A percentile compares a stretch with the other conserved stretches of the same genome.
phyloP scores from a whole-genome alignment of 2,888 invertebrate genomes.

The Brachynemurus nebulosus region DNA sequence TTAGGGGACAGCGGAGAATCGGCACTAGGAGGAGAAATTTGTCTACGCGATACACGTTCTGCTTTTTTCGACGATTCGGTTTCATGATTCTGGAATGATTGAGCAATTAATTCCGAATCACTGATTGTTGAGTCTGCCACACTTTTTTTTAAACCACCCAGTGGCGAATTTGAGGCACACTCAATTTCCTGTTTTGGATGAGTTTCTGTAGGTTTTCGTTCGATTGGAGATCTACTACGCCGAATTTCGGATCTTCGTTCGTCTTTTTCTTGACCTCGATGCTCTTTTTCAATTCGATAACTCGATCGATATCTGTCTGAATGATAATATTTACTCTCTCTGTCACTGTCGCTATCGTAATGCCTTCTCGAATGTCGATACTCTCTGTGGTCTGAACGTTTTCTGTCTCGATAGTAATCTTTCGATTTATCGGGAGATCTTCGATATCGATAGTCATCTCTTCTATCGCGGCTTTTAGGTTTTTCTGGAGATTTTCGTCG shows the following conservation, averaged over 20 bases:
- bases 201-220: neutral
- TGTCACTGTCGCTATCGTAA: neutral
- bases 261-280: conserved; percentile 7
- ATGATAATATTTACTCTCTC: neutral
- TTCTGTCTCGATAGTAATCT: neutral
- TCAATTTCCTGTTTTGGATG: neutral
- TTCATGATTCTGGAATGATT: conserved; percentile 22
- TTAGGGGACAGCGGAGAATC: conserved; percentile 33
- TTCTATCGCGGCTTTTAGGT: neutral
- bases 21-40: neutral
- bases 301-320: neutral
- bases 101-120: conserved; percentile 32
- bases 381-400: neutral
- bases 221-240: conserved; percentile 1
- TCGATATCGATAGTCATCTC: neutral
- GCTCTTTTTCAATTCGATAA: too few species aligned
- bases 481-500: neutral
- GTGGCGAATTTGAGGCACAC: conserved; percentile 26
- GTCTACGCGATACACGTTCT: neutral
- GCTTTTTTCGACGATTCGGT: neutral
- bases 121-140: conserved; percentile 40
- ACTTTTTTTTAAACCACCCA: conserved; percentile 31
- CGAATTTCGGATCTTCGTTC: neutral
- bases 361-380: neutral
- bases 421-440: neutral